These are phyloP conservation scores for Limosa lapponica DNA, from an alignment of 2,797 vertebrate genomes.

Conservation along the genomic window DNA sequence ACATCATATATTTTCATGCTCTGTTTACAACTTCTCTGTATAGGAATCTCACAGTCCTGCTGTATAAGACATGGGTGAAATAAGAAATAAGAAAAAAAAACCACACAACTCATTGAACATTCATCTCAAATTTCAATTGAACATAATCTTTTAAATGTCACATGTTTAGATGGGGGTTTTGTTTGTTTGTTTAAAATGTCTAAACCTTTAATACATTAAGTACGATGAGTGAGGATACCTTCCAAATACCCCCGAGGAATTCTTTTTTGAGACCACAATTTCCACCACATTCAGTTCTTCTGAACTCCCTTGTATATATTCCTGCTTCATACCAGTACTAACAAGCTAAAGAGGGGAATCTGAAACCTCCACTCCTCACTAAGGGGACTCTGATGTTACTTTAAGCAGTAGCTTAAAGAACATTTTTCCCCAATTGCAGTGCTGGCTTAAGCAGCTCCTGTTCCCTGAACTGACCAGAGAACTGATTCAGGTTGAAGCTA, in stretches of 20 bases:
- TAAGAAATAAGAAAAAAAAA: not conserved
- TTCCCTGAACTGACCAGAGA: not conserved
- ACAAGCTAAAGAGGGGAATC: not conserved
- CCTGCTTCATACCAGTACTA: not conserved
- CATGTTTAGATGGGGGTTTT: not conserved
- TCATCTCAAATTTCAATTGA: not conserved
- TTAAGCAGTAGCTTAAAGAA: not conserved
- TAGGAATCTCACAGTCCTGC: not conserved
- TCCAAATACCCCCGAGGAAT: not conserved
- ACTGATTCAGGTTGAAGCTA: not conserved
- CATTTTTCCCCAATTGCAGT: not conserved
- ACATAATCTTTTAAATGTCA: not conserved
- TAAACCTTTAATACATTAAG: not conserved
- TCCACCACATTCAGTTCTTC: not conserved
- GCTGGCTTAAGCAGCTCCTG: not conserved
- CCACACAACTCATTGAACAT: not conserved
- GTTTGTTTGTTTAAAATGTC: not conserved
- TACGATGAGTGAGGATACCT: not conserved
- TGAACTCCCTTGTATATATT: not conserved
- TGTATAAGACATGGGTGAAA: not conserved
- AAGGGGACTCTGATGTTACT: not conserved
- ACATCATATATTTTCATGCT: slow-evolving; percentile 53
- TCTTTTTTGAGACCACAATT: not conserved
- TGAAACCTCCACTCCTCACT: not conserved
- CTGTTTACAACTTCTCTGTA: slow-evolving; percentile 21